A percentile compares a stretch with the other conserved stretches of the same genome.
These are phyloP conservation scores for Macrochelys suwanniensis DNA, from an alignment of 2,797 vertebrate genomes.

Conservation along the genomic window DNA sequence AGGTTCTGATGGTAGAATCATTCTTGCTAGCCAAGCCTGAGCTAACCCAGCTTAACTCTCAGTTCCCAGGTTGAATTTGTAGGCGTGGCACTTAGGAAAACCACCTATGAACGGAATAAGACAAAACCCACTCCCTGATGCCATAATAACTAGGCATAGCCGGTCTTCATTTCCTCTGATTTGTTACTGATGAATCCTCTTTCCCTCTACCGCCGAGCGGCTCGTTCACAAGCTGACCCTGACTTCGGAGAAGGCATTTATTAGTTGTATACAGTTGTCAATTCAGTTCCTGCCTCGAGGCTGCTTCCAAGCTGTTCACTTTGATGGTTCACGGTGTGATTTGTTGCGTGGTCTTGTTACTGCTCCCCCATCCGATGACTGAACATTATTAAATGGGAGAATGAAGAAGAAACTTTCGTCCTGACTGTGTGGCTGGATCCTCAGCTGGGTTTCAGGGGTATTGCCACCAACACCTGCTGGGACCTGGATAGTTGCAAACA, in stretches of 20 bases:
- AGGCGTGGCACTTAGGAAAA: slow-evolving; percentile 51
- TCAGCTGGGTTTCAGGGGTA: not conserved
- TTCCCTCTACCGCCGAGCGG: not conserved
- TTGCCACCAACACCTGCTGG: not conserved
- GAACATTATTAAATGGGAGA: not conserved
- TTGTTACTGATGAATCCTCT: not conserved
- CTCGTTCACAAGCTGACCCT: not conserved
- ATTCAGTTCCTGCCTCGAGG: not conserved
- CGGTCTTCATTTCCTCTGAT: accelerated
- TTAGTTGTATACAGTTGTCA: not conserved
- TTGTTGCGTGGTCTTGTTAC: not conserved
- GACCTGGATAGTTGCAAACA: not conserved
- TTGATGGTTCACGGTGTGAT: not conserved
- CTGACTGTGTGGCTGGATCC: not conserved
- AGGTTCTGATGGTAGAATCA: slow-evolving; percentile 15
- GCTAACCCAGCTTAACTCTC: slow-evolving; percentile 47
- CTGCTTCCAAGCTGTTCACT: not conserved
- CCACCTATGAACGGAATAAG: not conserved
- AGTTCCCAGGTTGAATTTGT: slow-evolving; percentile 25
- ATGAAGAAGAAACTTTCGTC: not conserved
- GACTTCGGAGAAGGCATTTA: accelerated
- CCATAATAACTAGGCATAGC: accelerated
- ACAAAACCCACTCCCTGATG: not conserved
- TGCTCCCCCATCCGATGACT: not conserved
- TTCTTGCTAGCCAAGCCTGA: slow-evolving; percentile 50